Conservation (phyloP, 2,113 vertebrate genomes). For the Gnathonemus longibarbis region DNA sequence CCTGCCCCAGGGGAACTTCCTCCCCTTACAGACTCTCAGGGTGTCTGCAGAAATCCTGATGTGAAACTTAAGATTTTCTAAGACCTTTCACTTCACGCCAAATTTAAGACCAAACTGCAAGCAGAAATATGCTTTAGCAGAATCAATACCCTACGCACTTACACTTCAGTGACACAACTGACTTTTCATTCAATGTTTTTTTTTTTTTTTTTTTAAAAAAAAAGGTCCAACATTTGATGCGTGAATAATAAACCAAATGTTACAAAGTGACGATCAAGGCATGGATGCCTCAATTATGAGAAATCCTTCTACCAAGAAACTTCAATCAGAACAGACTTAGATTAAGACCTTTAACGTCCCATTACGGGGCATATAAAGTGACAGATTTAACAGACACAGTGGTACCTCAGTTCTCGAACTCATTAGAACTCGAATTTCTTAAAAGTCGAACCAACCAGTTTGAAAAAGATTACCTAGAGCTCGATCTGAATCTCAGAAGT, state of each 20-base stretch:
- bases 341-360: not conserved
- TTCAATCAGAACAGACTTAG: not conserved
- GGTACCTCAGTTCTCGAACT: too few relatives aligned
- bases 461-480: too few relatives aligned
- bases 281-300: not conserved
- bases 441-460: too few relatives aligned
- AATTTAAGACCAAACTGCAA: too few relatives aligned
- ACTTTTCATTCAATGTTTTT: not conserved
- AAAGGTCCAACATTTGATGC: not conserved
- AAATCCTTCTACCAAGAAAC: not conserved
- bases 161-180: not conserved
- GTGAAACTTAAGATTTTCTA: not conserved
- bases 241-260: not conserved
- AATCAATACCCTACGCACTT: not conserved
- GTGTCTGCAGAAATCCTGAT: not conserved
- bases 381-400: not conserved
- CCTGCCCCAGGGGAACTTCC: not conserved
- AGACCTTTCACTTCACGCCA: not conserved
- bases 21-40: not conserved
- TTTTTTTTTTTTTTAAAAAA: not conserved
- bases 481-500: too few relatives aligned
- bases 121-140: not conserved
- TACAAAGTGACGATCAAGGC: not conserved
- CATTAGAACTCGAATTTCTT: too few relatives aligned
- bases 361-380: not conserved